Conservation (phyloP, 2,113 vertebrate genomes). For the Triplophysa tibetana region DNA sequence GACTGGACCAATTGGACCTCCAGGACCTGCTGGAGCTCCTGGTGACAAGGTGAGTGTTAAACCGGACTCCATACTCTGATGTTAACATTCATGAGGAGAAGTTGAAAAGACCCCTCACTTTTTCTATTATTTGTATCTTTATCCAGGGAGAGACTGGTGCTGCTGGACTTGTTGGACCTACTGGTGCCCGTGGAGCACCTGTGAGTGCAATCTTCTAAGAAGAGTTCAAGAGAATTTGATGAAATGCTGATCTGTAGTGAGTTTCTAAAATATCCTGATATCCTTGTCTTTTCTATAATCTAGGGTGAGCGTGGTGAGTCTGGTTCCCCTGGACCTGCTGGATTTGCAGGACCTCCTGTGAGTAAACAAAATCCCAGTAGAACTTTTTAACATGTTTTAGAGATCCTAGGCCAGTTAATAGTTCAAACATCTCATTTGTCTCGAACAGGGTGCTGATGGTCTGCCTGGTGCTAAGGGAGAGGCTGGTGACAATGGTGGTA, state of each 20-base stretch:
- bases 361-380: constrained; percentile 63
- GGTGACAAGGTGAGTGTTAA: constrained; percentile 86
- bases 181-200: constrained; percentile 88
- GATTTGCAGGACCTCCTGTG: constrained; percentile 96
- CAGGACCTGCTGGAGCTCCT: constrained; percentile 85
- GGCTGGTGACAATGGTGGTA: constrained; percentile 84
- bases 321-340: constrained; percentile 92
- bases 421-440: background rate
- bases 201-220: constrained; percentile 73
- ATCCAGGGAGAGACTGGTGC: constrained; percentile 89
- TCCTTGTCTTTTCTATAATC: background rate
- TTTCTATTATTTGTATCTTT: constrained; percentile 13
- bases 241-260: background rate
- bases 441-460: constrained; percentile 81
- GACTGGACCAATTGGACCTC: constrained; percentile 94
- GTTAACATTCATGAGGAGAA: background rate
- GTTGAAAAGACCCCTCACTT: background rate
- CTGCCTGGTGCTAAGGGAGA: constrained; percentile 85
- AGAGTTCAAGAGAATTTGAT: background rate
- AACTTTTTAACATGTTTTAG: background rate
- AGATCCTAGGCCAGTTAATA: background rate
- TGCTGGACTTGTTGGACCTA: constrained; percentile 82
- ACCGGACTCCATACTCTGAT: background rate
- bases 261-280: background rate
- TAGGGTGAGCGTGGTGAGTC: constrained; percentile 95